phyloP scores from a whole-genome alignment of 2,797 vertebrate genomes.

The Malurus leucopterus region DNA sequence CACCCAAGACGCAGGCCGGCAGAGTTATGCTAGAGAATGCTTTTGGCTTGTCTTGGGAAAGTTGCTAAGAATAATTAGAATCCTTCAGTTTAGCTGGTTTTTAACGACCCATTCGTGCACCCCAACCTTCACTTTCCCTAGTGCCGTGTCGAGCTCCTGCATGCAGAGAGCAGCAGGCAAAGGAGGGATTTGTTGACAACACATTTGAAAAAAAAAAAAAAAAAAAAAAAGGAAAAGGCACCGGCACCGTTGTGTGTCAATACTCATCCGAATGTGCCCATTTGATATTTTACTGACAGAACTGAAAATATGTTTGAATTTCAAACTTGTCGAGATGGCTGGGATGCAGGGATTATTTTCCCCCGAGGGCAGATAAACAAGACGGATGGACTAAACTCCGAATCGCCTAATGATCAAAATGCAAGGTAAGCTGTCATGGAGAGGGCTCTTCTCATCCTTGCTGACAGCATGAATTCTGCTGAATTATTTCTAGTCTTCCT shows the following conservation, averaged over 20 bases:
- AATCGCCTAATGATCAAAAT: slow-evolving; percentile 67
- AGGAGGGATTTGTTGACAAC: slow-evolving; percentile 36
- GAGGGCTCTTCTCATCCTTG: slow-evolving; percentile 46
- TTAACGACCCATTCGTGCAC: not conserved
- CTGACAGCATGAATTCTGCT: slow-evolving; percentile 51
- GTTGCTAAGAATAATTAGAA: slow-evolving; percentile 2
- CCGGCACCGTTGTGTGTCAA: slow-evolving; percentile 3
- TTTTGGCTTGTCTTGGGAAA: slow-evolving; percentile 11
- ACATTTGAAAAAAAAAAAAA: not conserved
- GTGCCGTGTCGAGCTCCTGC: not conserved
- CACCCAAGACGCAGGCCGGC: slow-evolving; percentile 1
- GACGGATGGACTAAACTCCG: slow-evolving; percentile 54
- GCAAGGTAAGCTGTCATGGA: slow-evolving; percentile 57
- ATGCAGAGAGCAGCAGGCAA: not conserved
- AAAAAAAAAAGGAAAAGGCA: not conserved
- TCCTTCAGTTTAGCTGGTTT: not conserved
- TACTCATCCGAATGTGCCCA: slow-evolving; percentile 49
- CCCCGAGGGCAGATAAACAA: slow-evolving; percentile 67
- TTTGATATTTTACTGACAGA: slow-evolving; percentile 63
- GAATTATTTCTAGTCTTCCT: slow-evolving; percentile 50
- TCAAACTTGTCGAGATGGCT: slow-evolving; percentile 59
- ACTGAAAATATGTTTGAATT: slow-evolving; percentile 66
- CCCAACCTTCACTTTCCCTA: not conserved
- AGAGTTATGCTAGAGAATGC: not conserved
- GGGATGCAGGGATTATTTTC: slow-evolving; percentile 61